Evolutionary conservation across 2,797 vertebrate species (phyloP).

Genomic region (Enteromius argenteus): DNA sequence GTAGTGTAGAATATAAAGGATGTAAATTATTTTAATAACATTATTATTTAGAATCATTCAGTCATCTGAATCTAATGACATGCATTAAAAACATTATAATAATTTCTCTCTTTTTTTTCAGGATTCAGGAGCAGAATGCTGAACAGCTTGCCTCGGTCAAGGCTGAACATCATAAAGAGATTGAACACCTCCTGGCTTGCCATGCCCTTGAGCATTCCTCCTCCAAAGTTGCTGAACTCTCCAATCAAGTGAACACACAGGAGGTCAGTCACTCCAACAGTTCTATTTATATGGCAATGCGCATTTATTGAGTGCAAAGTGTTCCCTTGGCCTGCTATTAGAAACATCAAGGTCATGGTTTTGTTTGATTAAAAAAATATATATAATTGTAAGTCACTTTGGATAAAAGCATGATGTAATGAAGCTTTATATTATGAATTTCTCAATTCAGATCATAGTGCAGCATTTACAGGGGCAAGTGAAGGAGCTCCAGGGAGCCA

Average conservation of each 20-base stretch:
- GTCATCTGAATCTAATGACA: not conserved
- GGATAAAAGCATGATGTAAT: not conserved
- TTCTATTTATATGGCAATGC: not conserved
- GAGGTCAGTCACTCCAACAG: conserved; percentile 77
- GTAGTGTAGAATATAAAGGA: not conserved
- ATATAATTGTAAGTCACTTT: not conserved
- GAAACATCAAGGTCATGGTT: not conserved
- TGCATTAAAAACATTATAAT: not conserved
- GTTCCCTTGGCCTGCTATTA: not conserved
- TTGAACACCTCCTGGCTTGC: conserved; percentile 81
- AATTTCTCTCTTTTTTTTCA: conserved; percentile 58
- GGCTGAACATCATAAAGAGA: conserved; percentile 80
- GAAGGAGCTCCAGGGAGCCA: conserved; percentile 79
- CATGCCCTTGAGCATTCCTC: conserved; percentile 87
- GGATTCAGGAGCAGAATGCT: conserved; percentile 76
- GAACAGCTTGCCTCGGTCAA: conserved; percentile 81
- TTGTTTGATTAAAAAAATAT: not conserved
- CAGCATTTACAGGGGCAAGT: conserved; percentile 87
- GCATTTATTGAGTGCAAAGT: not conserved
- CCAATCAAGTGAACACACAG: conserved; percentile 82
- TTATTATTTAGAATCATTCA: not conserved
- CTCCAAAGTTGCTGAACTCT: conserved; percentile 86
- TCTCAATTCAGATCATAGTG: conserved; percentile 79
- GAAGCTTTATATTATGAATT: not conserved
- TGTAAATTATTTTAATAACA: not conserved